phyloP scores from a whole-genome alignment of 2,113 vertebrate genomes.

The human region GRCh38 chr4:70204001-70204500 shows the following conservation, averaged over 20 bases:
- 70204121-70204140: neutral
- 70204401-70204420: neutral
- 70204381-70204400: slow-evolving; percentile 34
- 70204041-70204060: neutral
- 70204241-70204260: neutral
- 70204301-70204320: neutral
- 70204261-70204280: neutral
- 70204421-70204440: neutral
- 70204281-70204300: slow-evolving; percentile 30
- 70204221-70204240: neutral
- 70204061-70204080: neutral
- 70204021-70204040: neutral
- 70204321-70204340: neutral
- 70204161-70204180: slow-evolving; percentile 64
- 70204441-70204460: neutral
- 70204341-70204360: neutral
- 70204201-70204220: slow-evolving; percentile 40
- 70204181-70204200: neutral
- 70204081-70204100: neutral
- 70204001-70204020: neutral
- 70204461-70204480: neutral
- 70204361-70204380: slow-evolving; percentile 1
- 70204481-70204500: neutral
- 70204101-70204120: neutral
- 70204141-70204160: neutral